These are phyloP conservation scores for Aricia agestis DNA, from an alignment of 1,140 invertebrate genomes.

Conservation along the genomic window DNA sequence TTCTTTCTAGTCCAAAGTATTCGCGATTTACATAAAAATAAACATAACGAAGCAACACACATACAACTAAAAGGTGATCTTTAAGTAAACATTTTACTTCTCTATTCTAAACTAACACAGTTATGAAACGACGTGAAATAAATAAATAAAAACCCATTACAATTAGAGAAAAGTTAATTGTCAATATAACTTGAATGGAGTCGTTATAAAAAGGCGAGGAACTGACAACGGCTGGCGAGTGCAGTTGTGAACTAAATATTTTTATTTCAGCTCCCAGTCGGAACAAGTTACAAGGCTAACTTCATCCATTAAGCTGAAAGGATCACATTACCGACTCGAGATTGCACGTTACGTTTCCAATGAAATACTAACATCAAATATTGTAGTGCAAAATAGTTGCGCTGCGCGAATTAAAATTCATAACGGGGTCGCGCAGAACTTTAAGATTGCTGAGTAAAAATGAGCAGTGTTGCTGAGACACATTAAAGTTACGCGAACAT, in stretches of 20 bases:
- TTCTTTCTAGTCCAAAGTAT: too few relatives aligned
- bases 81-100: too few relatives aligned
- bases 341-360: not conserved
- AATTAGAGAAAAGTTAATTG: not conserved
- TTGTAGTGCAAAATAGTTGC: too few relatives aligned
- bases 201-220: not conserved
- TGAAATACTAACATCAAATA: not conserved
- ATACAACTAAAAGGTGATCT: too few relatives aligned
- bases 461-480: too few relatives aligned
- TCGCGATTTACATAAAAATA: too few relatives aligned
- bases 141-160: not conserved
- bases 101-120: too few relatives aligned
- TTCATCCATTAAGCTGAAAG: not conserved
- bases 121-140: not conserved
- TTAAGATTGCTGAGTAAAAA: too few relatives aligned
- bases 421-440: too few relatives aligned
- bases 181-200: constrained; percentile 2
- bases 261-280: not conserved
- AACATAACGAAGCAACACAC: too few relatives aligned
- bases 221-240: not conserved
- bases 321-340: not conserved
- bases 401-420: too few relatives aligned
- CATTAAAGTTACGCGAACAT: too few relatives aligned
- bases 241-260: not conserved
- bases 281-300: not conserved